Base-by-base conservation (phyloP, 1,140 invertebrate genomes). In the Mylabris phalerata region DNA sequence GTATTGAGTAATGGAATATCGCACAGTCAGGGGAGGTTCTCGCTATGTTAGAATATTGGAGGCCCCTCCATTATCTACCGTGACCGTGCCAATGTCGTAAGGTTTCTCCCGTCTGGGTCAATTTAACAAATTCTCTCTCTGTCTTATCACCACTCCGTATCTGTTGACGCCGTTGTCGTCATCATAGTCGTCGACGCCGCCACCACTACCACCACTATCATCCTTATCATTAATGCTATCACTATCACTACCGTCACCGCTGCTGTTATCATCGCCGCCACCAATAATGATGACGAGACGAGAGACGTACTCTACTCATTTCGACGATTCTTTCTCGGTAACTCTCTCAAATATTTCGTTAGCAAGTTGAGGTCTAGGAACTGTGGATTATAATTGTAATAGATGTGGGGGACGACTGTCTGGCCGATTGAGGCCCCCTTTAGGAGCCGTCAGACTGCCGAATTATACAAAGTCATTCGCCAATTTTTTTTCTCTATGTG, bases 311-410 rank as follows among this genome's bases (percentile, higher is more conserved):
- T 32, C 0, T 32, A 32, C 32, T 32, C 32, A 5, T 32, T 32
- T 19, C 19, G 19, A 19, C 32, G 7, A 32, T 7, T 32, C 32
- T 32, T 32, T 32, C 32, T 61, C 56, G 57, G 55, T 57, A 55
- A 46, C 44, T 55, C 42, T 44, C 39, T 47, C 32, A 44, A 44
- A 11, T 52, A 25, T 44, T 44, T 44, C 19, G 32, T 32, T 32
- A 32, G 32, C 32, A 32, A 48, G 44, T 25, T 48, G 49, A 67
- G 63, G 66, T 67, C 61, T 67, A 64, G 61, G 56, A 61, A 59
- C 60, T 60, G 51, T 60, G 61, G 59, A 68, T 67, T 66, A 55
- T 65, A 64, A 68, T 66, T 68, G 66, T 66, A 65, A 61, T 63
- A 60, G 59, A 62, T 55, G 60, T 59, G 67, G 67, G 65, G 61